A percentile compares a stretch with the other conserved stretches of the same genome.
These are phyloP conservation scores for Trichopria drosophilae DNA, from an alignment of 2,888 invertebrate genomes.

Conservation along the genomic window DNA sequence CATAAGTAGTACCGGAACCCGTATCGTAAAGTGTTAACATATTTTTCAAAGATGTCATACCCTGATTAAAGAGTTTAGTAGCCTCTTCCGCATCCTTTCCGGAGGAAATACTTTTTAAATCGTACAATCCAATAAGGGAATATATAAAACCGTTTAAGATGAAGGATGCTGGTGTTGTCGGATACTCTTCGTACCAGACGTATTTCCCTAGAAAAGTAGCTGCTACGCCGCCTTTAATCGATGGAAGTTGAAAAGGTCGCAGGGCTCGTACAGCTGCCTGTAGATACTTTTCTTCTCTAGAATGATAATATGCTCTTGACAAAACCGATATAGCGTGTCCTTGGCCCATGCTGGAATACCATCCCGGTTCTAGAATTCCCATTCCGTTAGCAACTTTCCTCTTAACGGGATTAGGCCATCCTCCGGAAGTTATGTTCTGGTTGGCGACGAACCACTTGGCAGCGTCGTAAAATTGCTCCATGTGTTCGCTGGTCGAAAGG, in stretches of 20 bases:
- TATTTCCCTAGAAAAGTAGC: slow-evolving; percentile 84
- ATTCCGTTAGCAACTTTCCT: slow-evolving; percentile 75
- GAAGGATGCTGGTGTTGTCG: slow-evolving; percentile 90
- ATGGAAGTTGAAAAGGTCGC: slow-evolving; percentile 74
- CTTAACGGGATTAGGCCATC: slow-evolving; percentile 89
- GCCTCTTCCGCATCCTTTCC: slow-evolving; percentile 72
- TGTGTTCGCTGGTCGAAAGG: slow-evolving; percentile 80
- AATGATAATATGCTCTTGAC: slow-evolving; percentile 84
- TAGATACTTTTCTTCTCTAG: slow-evolving; percentile 76
- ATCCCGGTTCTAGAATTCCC: slow-evolving; percentile 80
- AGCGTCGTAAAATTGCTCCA: slow-evolving; percentile 88
- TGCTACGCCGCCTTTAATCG: slow-evolving; percentile 78
- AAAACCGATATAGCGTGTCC: slow-evolving; percentile 96
- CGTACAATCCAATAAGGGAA: slow-evolving; percentile 92
- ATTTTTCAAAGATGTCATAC: slow-evolving; percentile 82
- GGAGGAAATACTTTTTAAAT: slow-evolving; percentile 81
- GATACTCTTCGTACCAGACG: slow-evolving; percentile 98
- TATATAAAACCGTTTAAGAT: slow-evolving; percentile 99
- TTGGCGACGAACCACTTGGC: slow-evolving; percentile 89
- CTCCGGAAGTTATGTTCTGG: slow-evolving; percentile 84
- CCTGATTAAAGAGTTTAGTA: slow-evolving; percentile 77
- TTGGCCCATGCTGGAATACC: slow-evolving; percentile 99
- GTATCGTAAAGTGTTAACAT: slow-evolving; percentile 92
- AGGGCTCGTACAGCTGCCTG: slow-evolving; percentile 81
- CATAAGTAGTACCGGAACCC: slow-evolving; percentile 94